A percentile compares a stretch with the other conserved stretches of the same genome.
Conservation (phyloP, 2,888 invertebrate genomes). For the Dorcus hopei region DNA sequence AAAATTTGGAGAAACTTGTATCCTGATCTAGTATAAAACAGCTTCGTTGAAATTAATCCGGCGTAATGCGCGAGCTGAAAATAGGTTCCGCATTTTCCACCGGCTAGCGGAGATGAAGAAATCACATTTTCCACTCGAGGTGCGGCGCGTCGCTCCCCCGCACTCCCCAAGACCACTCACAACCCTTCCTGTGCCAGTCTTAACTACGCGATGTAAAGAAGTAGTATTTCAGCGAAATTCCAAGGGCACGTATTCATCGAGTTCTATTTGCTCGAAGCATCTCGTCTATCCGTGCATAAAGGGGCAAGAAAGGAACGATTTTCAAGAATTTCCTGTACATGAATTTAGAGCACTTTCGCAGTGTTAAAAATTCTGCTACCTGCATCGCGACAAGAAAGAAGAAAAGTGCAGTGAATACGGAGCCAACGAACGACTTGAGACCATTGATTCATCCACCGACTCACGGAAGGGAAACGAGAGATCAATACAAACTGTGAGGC, state of each 20-base stretch:
- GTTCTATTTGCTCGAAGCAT: no score
- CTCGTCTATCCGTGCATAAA: not conserved
- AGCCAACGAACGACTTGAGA: constrained; percentile 42
- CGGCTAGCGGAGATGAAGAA: constrained; percentile 44
- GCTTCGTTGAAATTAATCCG: constrained; percentile 12
- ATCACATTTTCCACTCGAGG: constrained; percentile 51
- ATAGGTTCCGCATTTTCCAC: constrained; percentile 14
- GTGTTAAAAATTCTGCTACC: not conserved
- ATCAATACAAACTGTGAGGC: constrained; percentile 48
- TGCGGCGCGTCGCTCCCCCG: constrained; percentile 28
- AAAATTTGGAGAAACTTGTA: no score
- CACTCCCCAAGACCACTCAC: constrained; percentile 46
- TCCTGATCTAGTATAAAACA: no score
- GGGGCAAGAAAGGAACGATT: not conserved
- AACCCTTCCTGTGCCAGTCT: constrained; percentile 44
- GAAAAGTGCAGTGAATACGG: constrained; percentile 35
- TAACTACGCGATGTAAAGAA: constrained; percentile 45
- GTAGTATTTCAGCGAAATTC: constrained; percentile 34
- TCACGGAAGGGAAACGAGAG: constrained; percentile 45
- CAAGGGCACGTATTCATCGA: constrained; percentile 26
- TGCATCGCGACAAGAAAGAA: constrained; percentile 8
- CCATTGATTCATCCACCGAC: constrained; percentile 43
- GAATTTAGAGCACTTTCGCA: not conserved
- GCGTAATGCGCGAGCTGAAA: constrained; percentile 15
- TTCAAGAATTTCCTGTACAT: not conserved